Base-by-base conservation (phyloP, 2,113 vertebrate genomes). In the Rynchops niger region DNA sequence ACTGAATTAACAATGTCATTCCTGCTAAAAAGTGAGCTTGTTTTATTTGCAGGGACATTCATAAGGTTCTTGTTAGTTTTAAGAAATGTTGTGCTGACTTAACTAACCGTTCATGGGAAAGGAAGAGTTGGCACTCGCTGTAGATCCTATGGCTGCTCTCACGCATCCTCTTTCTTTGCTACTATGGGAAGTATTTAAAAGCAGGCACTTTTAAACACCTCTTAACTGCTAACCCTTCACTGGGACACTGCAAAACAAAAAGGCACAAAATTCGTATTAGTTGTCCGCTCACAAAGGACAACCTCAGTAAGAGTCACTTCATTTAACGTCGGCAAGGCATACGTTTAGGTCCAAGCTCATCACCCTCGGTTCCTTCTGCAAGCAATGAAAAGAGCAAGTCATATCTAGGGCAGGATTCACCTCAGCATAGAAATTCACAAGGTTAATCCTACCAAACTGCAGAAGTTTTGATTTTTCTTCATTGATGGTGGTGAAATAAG, bases 1-100 rank as follows among this genome's bases (percentile, higher is more conserved):
- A 55, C 34, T 65, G 77, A 89, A 56, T 95, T 93, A 92, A 61
- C 49, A 65, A 17, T 62, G 80, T 38, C 19, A 81, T 80, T 96
- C 26, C 32, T 67, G 21, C n/a, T 96, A 70, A 90, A 93, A 72
- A 50, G 7, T 53, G 72, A 88, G 63, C 16, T 65, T 56, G 18
- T 78, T 32, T 62, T 78, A 66, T 91, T 89, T 59, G 23, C 59
- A 71, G 32, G 22, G 47, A 23, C 84, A 91, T 78, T 84, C 47
- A 89, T 84, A 74, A 82, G 29, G 30, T 91, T 94, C 73, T 87
- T 49, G 32, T 89, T 71, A 93, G 38, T 63, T 47, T 87, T 27
- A 93, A 79, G 83, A 95, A 91, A 61, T 43, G 12, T 17, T 66
- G 15, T 74, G 19, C 25, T 93, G 38, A 78, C 43, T 86, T 86